Base-by-base conservation (phyloP, 1,140 invertebrate species). In the Holcopasites calliopsidis region DNA sequence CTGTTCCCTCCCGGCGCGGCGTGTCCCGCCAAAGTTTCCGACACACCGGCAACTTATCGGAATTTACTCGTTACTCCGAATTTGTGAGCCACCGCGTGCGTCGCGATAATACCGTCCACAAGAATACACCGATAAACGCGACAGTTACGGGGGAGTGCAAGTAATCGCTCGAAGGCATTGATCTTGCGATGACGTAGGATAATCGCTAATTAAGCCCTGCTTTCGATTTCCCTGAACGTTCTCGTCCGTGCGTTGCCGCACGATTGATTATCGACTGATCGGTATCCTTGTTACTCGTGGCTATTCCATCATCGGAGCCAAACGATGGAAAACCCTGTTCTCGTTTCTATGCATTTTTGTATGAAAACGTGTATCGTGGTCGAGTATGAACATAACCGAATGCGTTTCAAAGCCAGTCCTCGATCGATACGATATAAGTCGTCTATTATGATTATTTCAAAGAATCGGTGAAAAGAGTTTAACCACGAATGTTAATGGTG, bases 51-150 rank as follows among this genome's bases (percentile, higher is more conserved):
- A 74, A 81, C 69, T 82, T 81, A 82, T 82, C 79, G 79, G 70
- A 75, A 71, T 83, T 83, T 82, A 75, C 76, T 82, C 76, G 65
- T 83, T 83, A 83, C 52, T 50, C 42, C 61, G 62, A 83, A 82
- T 82, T 64, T 69, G 79, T 64, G 47, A 77, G 60, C 69, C 50
- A 78, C 80, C 69, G 76, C 75, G 79, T 61, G 54, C 49, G 10
- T 28, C 23, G 16, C 64, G 54, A 50, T 75, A 75, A 69, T 58
- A 23, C 28, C 18, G 47, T 28, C 23, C 54, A 0, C 73, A n/a
- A 50, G 18, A 50, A n/a, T 55, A 47, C 64, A 66, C 21, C 71
- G 28, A 47, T 57, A 49, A 4, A 54, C 42, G n/a, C 18, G 40
- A 26, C n/a, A n/a, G n/a, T n/a, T n/a, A 33, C 26, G 4, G 35